These are phyloP conservation scores for Picathartes gymnocephalus DNA, from an alignment of 2,113 vertebrate genomes.

Conservation along the genomic window DNA sequence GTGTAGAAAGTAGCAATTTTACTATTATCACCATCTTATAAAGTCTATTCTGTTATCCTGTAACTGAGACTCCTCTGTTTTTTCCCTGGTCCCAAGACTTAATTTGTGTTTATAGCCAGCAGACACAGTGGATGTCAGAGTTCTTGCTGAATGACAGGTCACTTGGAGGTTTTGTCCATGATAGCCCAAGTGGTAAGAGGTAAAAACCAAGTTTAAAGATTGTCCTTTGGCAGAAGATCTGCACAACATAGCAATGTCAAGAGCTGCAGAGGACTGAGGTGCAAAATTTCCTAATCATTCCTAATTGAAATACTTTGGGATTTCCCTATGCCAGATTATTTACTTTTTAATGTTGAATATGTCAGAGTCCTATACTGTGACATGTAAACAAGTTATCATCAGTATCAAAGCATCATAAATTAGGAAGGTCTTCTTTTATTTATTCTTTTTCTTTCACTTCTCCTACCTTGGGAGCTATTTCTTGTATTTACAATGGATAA, in stretches of 20 bases:
- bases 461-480: not conserved
- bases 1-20: not conserved
- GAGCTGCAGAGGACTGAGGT: not conserved
- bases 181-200: not conserved
- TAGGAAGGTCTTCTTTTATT: not conserved
- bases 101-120: not conserved
- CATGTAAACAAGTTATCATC: not conserved
- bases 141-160: not conserved
- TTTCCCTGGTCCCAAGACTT: not conserved
- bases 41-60: not conserved
- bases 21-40: not conserved
- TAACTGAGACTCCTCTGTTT: not conserved
- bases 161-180: fast-evolving
- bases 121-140: not conserved
- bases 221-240: not conserved
- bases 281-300: not conserved
- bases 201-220: not conserved
- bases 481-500: not conserved
- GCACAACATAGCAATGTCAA: fast-evolving
- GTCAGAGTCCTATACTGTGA: not conserved
- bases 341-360: not conserved
- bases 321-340: not conserved
- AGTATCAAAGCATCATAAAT: not conserved
- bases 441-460: not conserved
- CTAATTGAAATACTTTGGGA: not conserved